Evolutionary conservation across 2,888 invertebrate species (phyloP).

Genomic region (Molanna angustata): DNA sequence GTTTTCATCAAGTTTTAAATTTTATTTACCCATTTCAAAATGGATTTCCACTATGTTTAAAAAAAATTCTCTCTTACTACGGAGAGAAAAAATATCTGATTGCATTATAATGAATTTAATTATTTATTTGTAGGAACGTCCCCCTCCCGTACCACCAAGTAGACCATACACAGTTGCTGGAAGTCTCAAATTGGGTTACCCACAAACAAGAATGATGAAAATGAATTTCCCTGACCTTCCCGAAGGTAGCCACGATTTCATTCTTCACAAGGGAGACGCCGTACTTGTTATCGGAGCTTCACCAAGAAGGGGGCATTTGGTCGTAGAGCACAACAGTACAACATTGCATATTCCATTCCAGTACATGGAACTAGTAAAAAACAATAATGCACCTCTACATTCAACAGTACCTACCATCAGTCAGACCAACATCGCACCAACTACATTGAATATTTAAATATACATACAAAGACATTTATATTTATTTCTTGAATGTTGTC

Average conservation of each 20-base stretch:
- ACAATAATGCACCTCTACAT: slow-evolving; percentile 21
- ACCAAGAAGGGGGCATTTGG: slow-evolving; percentile 78
- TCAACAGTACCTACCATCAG: slow-evolving; percentile 13
- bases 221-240: slow-evolving; percentile 74
- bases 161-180: slow-evolving; percentile 88
- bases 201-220: slow-evolving; percentile 88
- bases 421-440: slow-evolving; percentile 20
- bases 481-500: no score
- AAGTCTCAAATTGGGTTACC: slow-evolving; percentile 88
- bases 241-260: slow-evolving; percentile 46
- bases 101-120: background rate
- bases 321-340: slow-evolving; percentile 76
- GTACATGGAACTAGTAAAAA: slow-evolving; percentile 66
- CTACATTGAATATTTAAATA: slow-evolving; percentile 30
- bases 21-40: no score
- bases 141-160: slow-evolving; percentile 88
- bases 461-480: background rate
- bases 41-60: no score
- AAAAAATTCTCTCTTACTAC: no score
- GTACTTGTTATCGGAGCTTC: slow-evolving; percentile 89
- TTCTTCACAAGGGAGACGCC: slow-evolving; percentile 62
- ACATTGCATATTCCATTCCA: slow-evolving; percentile 80
- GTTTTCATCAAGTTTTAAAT: no score
- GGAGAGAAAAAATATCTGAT: no score
- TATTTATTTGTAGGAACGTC: slow-evolving; percentile 65